Evolutionary conservation across 2,797 vertebrate genomes (phyloP).

Genomic region (Enteromius paludinosus): DNA sequence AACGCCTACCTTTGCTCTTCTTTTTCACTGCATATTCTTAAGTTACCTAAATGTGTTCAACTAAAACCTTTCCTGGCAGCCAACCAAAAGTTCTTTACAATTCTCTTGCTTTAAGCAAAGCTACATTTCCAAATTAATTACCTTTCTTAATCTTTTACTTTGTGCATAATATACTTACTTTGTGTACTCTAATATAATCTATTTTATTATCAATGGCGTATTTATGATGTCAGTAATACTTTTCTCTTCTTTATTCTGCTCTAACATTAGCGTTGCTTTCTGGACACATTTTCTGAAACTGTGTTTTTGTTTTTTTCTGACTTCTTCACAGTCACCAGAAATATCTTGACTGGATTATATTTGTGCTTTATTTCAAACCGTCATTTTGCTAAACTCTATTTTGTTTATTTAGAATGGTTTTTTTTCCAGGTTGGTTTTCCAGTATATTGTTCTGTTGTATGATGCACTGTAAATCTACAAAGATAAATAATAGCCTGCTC

Average conservation of each 20-base stretch:
- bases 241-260: neutral
- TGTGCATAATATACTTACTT: neutral
- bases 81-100: neutral
- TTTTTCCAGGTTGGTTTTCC: conserved; percentile 1
- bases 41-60: neutral
- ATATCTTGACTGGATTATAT: neutral
- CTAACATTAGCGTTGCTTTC: neutral
- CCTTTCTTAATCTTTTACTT: neutral
- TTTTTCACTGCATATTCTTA: conserved; percentile 8
- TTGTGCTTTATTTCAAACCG: conserved; percentile 9
- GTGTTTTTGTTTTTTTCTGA: neutral
- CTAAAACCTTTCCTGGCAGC: conserved; percentile 17
- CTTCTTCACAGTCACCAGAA: neutral
- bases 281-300: neutral
- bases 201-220: neutral
- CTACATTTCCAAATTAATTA: neutral
- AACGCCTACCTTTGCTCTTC: neutral
- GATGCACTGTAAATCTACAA: neutral
- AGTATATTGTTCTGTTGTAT: conserved; percentile 29
- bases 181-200: neutral
- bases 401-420: neutral
- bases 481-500: conserved; percentile 54
- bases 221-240: neutral
- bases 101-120: conserved; percentile 18
- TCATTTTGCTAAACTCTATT: neutral